These are phyloP conservation scores for Calliopum simillimum DNA, from an alignment of 2,888 invertebrate genomes.

Conservation along the genomic window DNA sequence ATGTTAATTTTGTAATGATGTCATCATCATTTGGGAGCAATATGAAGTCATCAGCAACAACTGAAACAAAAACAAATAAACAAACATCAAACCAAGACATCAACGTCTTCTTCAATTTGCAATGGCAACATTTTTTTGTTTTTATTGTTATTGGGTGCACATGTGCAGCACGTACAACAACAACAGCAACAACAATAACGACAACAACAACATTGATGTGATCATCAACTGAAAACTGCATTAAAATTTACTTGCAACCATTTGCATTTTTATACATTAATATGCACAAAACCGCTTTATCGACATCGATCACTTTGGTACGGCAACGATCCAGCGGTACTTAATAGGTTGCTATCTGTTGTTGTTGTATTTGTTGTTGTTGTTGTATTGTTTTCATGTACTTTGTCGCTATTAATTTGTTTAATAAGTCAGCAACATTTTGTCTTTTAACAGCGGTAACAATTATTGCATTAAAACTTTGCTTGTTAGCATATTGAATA, in stretches of 20 bases:
- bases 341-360: not conserved
- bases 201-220: not conserved
- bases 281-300: constrained; percentile 2
- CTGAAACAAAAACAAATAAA: not conserved
- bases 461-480: no score
- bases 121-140: not conserved
- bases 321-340: not conserved
- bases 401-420: no score
- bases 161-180: not conserved
- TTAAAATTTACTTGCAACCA: not conserved
- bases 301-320: constrained; percentile 15
- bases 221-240: constrained; percentile 7
- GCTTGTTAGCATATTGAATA: no score
- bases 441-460: no score
- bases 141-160: not conserved
- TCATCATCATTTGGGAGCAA: constrained; percentile 12
- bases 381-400: not conserved
- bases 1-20: not conserved
- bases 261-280: not conserved
- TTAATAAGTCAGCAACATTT: no score
- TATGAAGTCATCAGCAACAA: constrained; percentile 8
- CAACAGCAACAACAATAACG: not conserved
- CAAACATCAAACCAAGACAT: not conserved
- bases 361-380: not conserved
- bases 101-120: not conserved